phyloP scores from a whole-genome alignment of 2,888 invertebrate species.

The Altica lythri region DNA sequence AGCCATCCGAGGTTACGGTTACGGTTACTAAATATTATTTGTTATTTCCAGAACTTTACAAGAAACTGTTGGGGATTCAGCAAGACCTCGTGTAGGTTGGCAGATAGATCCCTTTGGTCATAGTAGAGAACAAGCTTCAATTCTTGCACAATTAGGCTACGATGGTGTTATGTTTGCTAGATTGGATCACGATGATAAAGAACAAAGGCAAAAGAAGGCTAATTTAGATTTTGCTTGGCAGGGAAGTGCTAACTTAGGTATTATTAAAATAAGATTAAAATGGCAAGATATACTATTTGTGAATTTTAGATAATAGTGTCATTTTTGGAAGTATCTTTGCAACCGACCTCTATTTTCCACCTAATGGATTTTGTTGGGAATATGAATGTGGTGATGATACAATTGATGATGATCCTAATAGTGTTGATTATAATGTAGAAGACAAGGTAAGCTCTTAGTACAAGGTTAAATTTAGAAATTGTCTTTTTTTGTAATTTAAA shows the following conservation, averaged over 20 bases:
- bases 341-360: constrained; percentile 57
- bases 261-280: constrained; percentile 18
- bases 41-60: constrained; percentile 25
- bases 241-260: constrained; percentile 64
- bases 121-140: constrained; percentile 70
- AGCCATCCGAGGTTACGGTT: too few relatives aligned
- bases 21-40: too few relatives aligned
- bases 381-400: constrained; percentile 66
- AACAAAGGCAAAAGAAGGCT: constrained; percentile 61
- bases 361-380: constrained; percentile 65
- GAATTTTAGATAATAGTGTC: constrained; percentile 46
- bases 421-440: constrained; percentile 69
- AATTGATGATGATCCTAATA: constrained; percentile 65
- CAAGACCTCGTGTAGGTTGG: constrained; percentile 77
- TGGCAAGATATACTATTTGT: constrained; percentile 6
- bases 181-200: constrained; percentile 70
- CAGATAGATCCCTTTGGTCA: constrained; percentile 90
- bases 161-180: constrained; percentile 75
- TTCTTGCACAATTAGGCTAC: constrained; percentile 69
- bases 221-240: constrained; percentile 75
- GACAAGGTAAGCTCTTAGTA: constrained; percentile 60
- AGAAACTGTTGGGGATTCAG: constrained; percentile 76
- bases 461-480: too few relatives aligned
- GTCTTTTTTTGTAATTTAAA: too few relatives aligned
- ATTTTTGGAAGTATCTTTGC: constrained; percentile 39